Conservation (phyloP, 2,113 vertebrate species). For the Rhinogobius similis region DNA sequence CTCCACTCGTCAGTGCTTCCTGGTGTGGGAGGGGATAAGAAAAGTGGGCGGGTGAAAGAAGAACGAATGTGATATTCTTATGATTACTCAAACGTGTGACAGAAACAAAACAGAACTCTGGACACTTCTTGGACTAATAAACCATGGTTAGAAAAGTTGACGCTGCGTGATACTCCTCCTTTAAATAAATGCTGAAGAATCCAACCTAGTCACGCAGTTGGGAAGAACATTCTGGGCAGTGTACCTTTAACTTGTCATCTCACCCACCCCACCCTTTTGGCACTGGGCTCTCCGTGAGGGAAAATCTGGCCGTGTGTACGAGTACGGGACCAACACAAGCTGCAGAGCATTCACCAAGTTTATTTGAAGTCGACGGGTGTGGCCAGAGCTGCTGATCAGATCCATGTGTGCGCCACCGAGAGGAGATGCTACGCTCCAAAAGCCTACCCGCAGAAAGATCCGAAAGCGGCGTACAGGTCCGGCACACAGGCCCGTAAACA, state of each 20-base stretch:
- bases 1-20: not conserved
- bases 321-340: constrained; percentile 42
- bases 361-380: constrained; percentile 65
- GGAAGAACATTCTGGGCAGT: not conserved
- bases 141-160: not conserved
- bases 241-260: not conserved
- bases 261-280: constrained; percentile 17
- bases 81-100: too few species aligned
- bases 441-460: constrained; percentile 46
- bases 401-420: constrained; percentile 62
- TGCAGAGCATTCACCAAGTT: constrained; percentile 50
- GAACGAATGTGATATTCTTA: too few species aligned
- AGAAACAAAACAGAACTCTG: too few species aligned
- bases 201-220: not conserved
- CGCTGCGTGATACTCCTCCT: not conserved
- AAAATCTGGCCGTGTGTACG: constrained; percentile 28
- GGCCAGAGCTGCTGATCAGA: constrained; percentile 54
- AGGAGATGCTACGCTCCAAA: constrained; percentile 46
- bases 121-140: not conserved
- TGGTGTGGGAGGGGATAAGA: not conserved
- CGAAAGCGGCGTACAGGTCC: constrained; percentile 67
- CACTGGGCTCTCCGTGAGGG: constrained; percentile 17
- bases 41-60: not conserved
- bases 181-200: not conserved
- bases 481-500: constrained; percentile 75